phyloP scores from a whole-genome alignment of 2,797 vertebrate species.

The Cygnus olor region DNA sequence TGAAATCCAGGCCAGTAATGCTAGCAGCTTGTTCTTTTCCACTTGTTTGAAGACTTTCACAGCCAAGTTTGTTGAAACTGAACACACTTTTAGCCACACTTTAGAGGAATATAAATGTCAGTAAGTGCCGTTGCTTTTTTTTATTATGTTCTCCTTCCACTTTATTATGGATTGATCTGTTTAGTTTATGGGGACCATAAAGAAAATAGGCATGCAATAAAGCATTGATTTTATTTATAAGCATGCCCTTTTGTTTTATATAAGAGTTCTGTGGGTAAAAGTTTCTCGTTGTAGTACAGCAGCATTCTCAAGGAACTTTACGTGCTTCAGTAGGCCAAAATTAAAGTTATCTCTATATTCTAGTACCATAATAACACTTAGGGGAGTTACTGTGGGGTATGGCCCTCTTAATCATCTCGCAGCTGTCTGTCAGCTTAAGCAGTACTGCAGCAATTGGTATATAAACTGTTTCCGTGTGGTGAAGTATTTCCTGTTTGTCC shows the following conservation, averaged over 20 bases:
- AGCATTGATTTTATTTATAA: background rate
- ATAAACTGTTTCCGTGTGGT: background rate
- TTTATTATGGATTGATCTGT: conserved; percentile 36
- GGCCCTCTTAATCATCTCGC: background rate
- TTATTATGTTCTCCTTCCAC: background rate
- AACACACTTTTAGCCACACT: background rate
- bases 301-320: background rate
- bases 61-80: conserved; percentile 9
- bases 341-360: background rate
- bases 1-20: conserved; percentile 10
- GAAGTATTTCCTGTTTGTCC: background rate
- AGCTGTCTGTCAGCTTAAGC: background rate
- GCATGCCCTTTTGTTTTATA: background rate
- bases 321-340: background rate
- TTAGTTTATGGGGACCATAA: conserved; percentile 21
- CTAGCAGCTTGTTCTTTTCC: conserved; percentile 22
- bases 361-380: background rate
- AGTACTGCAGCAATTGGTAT: background rate
- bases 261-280: background rate
- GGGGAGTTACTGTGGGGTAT: background rate
- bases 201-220: background rate
- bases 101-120: background rate
- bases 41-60: conserved; percentile 4
- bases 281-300: background rate
- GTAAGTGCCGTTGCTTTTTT: conserved; percentile 13